Conservation (phyloP, 2,113 vertebrate species). For the Callithrix jacchus region DNA sequence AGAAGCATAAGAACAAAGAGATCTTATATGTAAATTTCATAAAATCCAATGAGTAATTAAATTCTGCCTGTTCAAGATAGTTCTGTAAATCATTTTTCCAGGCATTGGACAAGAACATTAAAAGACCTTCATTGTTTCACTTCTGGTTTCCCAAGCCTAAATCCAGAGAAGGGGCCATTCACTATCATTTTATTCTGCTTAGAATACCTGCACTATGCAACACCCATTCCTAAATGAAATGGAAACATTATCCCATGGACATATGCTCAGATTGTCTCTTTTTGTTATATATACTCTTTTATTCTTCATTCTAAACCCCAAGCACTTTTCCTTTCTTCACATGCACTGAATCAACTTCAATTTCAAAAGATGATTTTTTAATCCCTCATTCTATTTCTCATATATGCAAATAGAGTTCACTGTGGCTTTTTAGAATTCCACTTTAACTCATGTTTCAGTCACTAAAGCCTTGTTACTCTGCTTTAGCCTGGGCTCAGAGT, state of each 20-base stretch:
- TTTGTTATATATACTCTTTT: not conserved
- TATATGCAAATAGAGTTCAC: conserved; percentile 38
- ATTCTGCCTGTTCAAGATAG: not conserved
- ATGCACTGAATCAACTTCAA: conserved; percentile 36
- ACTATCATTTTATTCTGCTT: not conserved
- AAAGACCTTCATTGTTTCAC: not conserved
- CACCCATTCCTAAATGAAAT: not conserved
- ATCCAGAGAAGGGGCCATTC: not conserved
- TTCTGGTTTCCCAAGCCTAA: not conserved
- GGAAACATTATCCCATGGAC: conserved; percentile 8
- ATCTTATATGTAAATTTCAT: not conserved
- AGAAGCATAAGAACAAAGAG: not conserved
- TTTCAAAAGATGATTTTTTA: conserved; percentile 13
- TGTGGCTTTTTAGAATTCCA: conserved; percentile 43
- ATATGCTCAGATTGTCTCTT: not conserved
- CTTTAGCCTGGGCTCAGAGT: not conserved
- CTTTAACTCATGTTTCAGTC: conserved; percentile 40
- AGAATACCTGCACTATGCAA: not conserved
- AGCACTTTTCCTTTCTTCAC: not conserved
- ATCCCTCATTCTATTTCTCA: not conserved
- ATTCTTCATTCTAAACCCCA: conserved; percentile 11
- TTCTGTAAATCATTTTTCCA: conserved; percentile 9
- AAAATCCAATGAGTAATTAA: not conserved
- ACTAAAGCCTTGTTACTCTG: conserved; percentile 43
- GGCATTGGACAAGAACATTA: not conserved